A percentile compares a stretch with the other conserved stretches of the same genome.
phyloP scores from a whole-genome alignment of 2,797 vertebrate species.

The Hyperoplus lanceolatus region DNA sequence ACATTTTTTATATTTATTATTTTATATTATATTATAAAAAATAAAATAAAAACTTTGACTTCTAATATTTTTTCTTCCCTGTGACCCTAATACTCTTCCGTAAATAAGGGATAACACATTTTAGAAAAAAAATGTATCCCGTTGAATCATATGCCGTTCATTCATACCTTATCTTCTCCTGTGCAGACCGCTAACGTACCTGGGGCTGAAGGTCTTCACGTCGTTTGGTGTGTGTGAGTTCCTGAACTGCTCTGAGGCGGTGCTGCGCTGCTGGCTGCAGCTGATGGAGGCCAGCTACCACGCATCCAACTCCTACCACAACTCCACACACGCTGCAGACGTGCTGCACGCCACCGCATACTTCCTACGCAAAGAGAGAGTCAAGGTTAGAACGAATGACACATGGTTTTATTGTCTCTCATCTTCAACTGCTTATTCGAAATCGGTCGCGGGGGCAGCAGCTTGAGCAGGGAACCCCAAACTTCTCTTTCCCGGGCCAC shows the following conservation, averaged over 20 bases:
- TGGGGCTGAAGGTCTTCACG: conserved; percentile 94
- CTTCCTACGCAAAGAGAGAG: conserved; percentile 93
- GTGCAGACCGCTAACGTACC: conserved; percentile 92
- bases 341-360: conserved; percentile 97
- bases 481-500: no score
- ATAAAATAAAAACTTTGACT: no score
- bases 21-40: no score
- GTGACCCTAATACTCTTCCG: no score
- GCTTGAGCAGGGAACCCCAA: no score
- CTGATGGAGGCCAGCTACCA: conserved; percentile 95
- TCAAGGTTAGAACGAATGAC: conserved; percentile 87
- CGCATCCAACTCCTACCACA: conserved; percentile 96
- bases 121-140: not conserved
- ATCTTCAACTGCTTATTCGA: no score
- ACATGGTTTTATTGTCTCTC: not conserved
- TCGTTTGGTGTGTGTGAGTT: conserved; percentile 95
- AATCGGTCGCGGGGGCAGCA: no score
- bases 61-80: no score
- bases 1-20: no score
- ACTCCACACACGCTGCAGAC: conserved; percentile 95
- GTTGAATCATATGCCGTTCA: not conserved
- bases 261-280: conserved; percentile 94
- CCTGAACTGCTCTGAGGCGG: conserved; percentile 92
- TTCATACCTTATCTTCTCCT: not conserved
- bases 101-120: not conserved